Evolutionary conservation across 2,888 invertebrate species (phyloP).

Genomic region (Epistrophe eligans): DNA sequence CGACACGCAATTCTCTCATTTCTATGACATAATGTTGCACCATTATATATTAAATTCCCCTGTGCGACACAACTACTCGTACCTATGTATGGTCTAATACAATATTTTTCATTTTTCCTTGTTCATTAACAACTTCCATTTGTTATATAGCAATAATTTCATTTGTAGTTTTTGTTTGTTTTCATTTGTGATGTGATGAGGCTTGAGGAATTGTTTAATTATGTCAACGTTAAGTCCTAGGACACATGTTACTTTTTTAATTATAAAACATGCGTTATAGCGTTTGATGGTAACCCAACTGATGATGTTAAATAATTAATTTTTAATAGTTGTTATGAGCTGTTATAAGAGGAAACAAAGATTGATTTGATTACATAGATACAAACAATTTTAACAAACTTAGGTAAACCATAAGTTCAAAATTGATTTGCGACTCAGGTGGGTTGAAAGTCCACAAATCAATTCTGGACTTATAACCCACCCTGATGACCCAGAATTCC

Average conservation of each 20-base stretch:
- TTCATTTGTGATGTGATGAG: slow-evolving; percentile 16
- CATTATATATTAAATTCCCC: slow-evolving; percentile 55
- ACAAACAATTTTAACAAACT: too few species aligned
- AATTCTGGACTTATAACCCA: too few species aligned
- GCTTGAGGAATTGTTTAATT: slow-evolving; percentile 26
- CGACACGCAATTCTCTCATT: slow-evolving; percentile 74
- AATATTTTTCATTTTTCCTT: slow-evolving; percentile 4
- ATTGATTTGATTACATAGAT: background rate
- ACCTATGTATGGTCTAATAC: slow-evolving; percentile 21
- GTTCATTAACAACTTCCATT: slow-evolving; percentile 19
- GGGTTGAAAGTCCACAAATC: too few species aligned
- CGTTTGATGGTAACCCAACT: background rate
- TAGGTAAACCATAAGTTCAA: too few species aligned
- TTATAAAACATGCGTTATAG: slow-evolving; percentile 4
- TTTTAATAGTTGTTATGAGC: background rate
- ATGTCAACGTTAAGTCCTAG: slow-evolving; percentile 22
- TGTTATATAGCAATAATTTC: slow-evolving; percentile 38
- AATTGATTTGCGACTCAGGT: too few species aligned
- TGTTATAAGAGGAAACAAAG: background rate
- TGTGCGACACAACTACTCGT: slow-evolving; percentile 25
- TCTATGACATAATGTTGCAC: slow-evolving; percentile 66
- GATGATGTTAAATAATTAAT: background rate
- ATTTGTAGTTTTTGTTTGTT: slow-evolving; percentile 26
- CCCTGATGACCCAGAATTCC: too few species aligned
- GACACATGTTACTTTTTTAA: slow-evolving; percentile 16